Conservation (phyloP, 1,140 invertebrate genomes). For the Aphelenchoides besseyi region DNA sequence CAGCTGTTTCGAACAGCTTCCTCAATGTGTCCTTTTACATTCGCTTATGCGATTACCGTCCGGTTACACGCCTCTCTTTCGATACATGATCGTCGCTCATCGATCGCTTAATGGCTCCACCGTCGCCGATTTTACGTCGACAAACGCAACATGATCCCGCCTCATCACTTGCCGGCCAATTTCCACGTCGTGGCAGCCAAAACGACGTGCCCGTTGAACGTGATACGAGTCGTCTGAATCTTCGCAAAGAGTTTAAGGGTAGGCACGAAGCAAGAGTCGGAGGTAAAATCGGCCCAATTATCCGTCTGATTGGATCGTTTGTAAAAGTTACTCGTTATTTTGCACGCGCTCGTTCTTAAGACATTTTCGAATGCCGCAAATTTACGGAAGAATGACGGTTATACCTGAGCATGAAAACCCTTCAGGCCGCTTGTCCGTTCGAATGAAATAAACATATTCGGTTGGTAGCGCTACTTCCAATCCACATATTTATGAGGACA, state of each 20-base stretch:
- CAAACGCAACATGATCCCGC: not conserved
- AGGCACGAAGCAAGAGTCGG: no score
- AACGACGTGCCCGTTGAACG: not conserved
- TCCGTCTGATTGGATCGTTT: no score
- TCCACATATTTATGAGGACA: not conserved
- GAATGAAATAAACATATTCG: no score
- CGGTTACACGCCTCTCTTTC: not conserved
- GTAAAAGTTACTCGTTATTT: no score
- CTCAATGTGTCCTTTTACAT: not conserved
- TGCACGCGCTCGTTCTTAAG: no score
- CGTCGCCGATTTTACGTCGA: not conserved
- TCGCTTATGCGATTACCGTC: not conserved
- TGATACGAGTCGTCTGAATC: constrained; percentile 28
- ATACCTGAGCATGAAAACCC: no score
- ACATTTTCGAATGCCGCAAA: no score
- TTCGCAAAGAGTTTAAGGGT: constrained; percentile 28
- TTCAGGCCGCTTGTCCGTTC: no score
- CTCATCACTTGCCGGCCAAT: not conserved
- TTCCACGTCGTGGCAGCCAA: not conserved
- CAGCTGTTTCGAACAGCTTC: not conserved
- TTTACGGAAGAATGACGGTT: no score
- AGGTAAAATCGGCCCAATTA: no score
- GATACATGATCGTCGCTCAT: not conserved
- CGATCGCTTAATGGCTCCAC: not conserved
- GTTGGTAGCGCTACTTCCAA: no score